These are phyloP conservation scores for Rhabdomys dilectus DNA, from an alignment of 2,113 vertebrate genomes.

Conservation along the genomic window DNA sequence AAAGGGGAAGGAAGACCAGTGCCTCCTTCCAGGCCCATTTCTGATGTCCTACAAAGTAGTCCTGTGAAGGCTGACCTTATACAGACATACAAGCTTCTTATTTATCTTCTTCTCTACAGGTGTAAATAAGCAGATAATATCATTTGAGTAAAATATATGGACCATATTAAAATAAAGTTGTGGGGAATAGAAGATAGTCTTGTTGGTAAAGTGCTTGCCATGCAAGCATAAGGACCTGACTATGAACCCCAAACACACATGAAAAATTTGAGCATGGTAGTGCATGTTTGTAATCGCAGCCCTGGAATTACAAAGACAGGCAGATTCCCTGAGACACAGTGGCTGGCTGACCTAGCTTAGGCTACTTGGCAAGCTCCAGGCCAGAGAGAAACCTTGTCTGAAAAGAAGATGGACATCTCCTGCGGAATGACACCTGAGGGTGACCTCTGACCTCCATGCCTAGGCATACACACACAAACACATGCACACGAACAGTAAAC, in stretches of 20 bases:
- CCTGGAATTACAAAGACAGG: not conserved
- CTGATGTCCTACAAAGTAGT: constrained; percentile 2
- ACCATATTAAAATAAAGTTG: not conserved
- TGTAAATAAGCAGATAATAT: not conserved
- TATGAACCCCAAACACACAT: not conserved
- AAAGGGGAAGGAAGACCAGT: not conserved
- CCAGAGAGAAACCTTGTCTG: not conserved
- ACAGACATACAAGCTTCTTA: no score
- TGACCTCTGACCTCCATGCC: not conserved
- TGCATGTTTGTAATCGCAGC: not conserved
- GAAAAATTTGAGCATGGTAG: not conserved
- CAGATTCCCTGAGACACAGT: not conserved
- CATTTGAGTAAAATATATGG: not conserved
- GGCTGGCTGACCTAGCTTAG: not conserved
- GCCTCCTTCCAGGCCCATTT: not conserved
- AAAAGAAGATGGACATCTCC: not conserved
- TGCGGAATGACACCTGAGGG: not conserved
- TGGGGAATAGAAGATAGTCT: not conserved
- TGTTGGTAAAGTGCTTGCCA: not conserved
- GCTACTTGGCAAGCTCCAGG: no score
- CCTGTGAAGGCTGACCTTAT: not conserved
- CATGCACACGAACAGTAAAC: not conserved
- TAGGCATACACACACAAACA: not conserved
- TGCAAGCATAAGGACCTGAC: not conserved
- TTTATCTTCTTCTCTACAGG: no score